phyloP scores from a whole-genome alignment of 2,888 invertebrate species.

The Corbicula japonica region DNA sequence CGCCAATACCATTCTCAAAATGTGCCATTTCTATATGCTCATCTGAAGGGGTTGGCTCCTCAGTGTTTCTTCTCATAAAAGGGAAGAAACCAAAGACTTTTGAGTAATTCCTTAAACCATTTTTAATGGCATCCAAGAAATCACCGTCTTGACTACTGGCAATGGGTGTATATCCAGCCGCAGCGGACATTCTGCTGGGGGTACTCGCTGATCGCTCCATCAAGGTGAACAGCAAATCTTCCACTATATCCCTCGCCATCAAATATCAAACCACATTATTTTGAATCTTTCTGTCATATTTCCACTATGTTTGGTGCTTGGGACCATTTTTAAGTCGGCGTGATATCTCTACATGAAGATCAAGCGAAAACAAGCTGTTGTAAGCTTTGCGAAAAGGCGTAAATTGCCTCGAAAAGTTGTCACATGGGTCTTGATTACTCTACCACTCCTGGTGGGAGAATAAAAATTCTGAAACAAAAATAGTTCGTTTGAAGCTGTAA shows the following conservation, averaged over 20 bases:
- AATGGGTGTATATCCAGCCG: conserved; percentile 32
- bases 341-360: no score
- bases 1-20: conserved; percentile 68
- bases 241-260: conserved; percentile 71
- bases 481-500: no score
- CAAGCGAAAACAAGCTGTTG: no score
- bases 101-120: conserved; percentile 58
- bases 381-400: no score
- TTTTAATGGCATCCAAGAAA: conserved; percentile 76
- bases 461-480: no score
- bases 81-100: conserved; percentile 65
- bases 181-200: conserved; percentile 27
- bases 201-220: conserved; percentile 66
- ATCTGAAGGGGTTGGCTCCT: conserved; percentile 46
- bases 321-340: no score
- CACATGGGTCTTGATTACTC: no score
- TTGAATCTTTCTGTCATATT: no score
- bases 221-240: conserved; percentile 59
- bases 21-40: conserved; percentile 82
- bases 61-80: conserved; percentile 57
- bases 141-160: conserved; percentile 53
- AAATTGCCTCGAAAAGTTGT: no score
- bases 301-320: no score
- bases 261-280: no score
- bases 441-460: no score